Conservation (phyloP, 2,113 vertebrate genomes). For the Coptodon bakossiorum region DNA sequence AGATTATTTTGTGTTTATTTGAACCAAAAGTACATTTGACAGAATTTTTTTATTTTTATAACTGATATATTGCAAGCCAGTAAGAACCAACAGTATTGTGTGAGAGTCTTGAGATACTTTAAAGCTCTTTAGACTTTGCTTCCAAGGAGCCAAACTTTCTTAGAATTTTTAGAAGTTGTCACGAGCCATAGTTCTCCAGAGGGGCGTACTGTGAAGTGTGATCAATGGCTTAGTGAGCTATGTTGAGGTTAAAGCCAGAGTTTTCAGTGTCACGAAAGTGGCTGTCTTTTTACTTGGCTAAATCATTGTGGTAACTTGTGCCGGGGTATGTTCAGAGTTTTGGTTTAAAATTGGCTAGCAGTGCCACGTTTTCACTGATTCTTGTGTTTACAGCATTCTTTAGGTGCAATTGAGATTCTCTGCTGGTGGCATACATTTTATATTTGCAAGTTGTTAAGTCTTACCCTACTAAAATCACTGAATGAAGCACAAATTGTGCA, state of each 20-base stretch:
- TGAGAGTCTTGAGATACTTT: neutral
- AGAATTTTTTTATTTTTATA: neutral
- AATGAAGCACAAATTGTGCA: neutral
- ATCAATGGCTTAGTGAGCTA: neutral
- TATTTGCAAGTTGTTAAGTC: neutral
- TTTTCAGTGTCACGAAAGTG: neutral
- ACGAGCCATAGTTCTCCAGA: neutral
- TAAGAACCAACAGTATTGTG: neutral
- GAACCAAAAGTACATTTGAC: neutral
- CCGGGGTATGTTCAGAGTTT: neutral
- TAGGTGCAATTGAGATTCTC: neutral
- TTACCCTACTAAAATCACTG: neutral
- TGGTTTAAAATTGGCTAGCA: neutral
- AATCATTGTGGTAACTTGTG: neutral
- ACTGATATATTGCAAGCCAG: neutral
- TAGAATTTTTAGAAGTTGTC: neutral
- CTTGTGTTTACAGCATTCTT: fast-evolving
- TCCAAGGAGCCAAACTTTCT: neutral
- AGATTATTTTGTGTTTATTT: neutral
- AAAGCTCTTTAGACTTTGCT: neutral
- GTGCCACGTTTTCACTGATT: neutral
- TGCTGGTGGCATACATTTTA: neutral
- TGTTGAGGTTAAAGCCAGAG: neutral
- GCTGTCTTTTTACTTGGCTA: neutral
- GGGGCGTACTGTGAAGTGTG: neutral